phyloP scores from a whole-genome alignment of 2,113 vertebrate species.

The Ptychochromis oligacanthus region DNA sequence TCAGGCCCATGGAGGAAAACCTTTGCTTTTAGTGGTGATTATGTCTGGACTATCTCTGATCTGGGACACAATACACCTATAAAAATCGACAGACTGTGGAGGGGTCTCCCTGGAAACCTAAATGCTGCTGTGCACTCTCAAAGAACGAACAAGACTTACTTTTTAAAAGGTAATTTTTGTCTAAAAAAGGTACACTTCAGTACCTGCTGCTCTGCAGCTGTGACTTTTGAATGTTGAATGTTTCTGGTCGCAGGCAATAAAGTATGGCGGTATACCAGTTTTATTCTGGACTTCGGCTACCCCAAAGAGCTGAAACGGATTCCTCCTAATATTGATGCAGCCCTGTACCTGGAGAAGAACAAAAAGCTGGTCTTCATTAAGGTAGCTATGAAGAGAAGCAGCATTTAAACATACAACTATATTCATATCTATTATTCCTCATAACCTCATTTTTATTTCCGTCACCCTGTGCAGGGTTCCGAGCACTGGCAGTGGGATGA shows the following conservation, averaged over 20 bases:
- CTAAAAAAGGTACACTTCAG: neutral
- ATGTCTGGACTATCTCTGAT: slow-evolving; percentile 88
- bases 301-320: slow-evolving; percentile 84
- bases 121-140: slow-evolving; percentile 86
- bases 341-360: slow-evolving; percentile 85
- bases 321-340: slow-evolving; percentile 83
- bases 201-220: neutral
- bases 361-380: slow-evolving; percentile 90
- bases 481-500: slow-evolving; percentile 89
- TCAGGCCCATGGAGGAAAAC: slow-evolving; percentile 86
- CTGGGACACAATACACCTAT: slow-evolving; percentile 81
- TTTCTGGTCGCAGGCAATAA: slow-evolving; percentile 78
- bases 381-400: slow-evolving; percentile 70
- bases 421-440: neutral
- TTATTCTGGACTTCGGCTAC: slow-evolving; percentile 83
- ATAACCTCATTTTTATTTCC: neutral
- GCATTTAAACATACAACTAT: neutral
- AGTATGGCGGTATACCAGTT: slow-evolving; percentile 85
- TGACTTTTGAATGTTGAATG: neutral
- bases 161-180: slow-evolving; percentile 85
- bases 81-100: slow-evolving; percentile 82
- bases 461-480: slow-evolving; percentile 64
- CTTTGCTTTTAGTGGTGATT: slow-evolving; percentile 89
- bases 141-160: slow-evolving; percentile 86
- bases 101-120: slow-evolving; percentile 84